Conservation (phyloP, 2,113 vertebrate species). For the Scortum barcoo region DNA sequence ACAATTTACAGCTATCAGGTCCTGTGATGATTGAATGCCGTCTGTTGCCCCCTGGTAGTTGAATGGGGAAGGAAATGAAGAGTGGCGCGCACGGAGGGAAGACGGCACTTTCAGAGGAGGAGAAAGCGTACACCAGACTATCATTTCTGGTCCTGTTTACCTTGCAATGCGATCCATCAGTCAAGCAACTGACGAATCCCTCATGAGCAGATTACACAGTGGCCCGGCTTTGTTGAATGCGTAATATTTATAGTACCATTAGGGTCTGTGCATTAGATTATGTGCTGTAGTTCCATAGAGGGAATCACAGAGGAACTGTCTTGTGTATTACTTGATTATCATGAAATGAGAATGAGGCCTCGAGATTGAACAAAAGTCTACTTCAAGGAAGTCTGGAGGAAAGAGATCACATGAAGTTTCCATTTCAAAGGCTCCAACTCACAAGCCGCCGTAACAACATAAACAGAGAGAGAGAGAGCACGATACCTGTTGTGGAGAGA, state of each 20-base stretch:
- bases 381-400: slow-evolving; percentile 63
- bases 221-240: slow-evolving; percentile 65
- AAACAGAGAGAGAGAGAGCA: slow-evolving; percentile 34
- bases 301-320: slow-evolving; percentile 57
- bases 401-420: slow-evolving; percentile 60
- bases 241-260: slow-evolving; percentile 74
- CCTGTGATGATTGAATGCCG: slow-evolving; percentile 77
- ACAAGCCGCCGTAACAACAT: slow-evolving; percentile 48
- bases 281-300: slow-evolving; percentile 52
- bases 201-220: slow-evolving; percentile 72
- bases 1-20: slow-evolving; percentile 78
- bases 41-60: slow-evolving; percentile 75
- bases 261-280: slow-evolving; percentile 67
- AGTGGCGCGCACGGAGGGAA: slow-evolving; percentile 59
- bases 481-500: slow-evolving; percentile 57
- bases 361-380: slow-evolving; percentile 55
- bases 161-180: slow-evolving; percentile 72
- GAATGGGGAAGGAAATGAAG: slow-evolving; percentile 68
- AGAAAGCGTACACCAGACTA: slow-evolving; percentile 60
- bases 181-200: slow-evolving; percentile 74
- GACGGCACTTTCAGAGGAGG: slow-evolving; percentile 49
- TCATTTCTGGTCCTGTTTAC: slow-evolving; percentile 74
- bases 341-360: slow-evolving; percentile 67
- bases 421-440: slow-evolving; percentile 71
- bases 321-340: slow-evolving; percentile 77